phyloP scores from a whole-genome alignment of 2,113 vertebrate genomes.

The Paratilapia polleni region DNA sequence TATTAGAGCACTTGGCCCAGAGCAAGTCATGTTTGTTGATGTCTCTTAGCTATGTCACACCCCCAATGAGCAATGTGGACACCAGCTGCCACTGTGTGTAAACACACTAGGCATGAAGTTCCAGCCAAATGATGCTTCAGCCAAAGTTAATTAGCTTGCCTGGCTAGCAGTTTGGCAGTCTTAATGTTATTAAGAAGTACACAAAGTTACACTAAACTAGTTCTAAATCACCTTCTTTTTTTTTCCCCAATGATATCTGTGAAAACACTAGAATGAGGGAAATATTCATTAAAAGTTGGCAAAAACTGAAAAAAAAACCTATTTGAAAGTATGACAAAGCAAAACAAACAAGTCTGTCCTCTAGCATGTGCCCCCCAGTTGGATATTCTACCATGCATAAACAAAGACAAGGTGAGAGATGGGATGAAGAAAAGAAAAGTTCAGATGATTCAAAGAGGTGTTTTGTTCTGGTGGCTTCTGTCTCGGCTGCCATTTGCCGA shows the following conservation, averaged over 20 bases:
- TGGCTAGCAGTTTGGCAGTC: slow-evolving; percentile 46
- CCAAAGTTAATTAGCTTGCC: slow-evolving; percentile 63
- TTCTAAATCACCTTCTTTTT: slow-evolving; percentile 41
- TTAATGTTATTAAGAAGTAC: slow-evolving; percentile 27
- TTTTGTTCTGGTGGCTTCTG: slow-evolving; percentile 44
- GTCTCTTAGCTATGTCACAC: slow-evolving; percentile 52
- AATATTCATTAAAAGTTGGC: slow-evolving; percentile 42
- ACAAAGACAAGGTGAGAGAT: slow-evolving; percentile 47
- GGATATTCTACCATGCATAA: slow-evolving; percentile 36
- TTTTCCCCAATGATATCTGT: background rate
- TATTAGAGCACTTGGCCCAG: slow-evolving; percentile 23
- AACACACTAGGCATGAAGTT: slow-evolving; percentile 43
- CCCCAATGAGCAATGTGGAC: slow-evolving; percentile 52
- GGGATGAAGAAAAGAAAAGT: slow-evolving; percentile 18
- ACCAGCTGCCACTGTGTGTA: slow-evolving; percentile 59
- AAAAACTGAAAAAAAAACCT: background rate
- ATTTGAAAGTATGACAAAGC: slow-evolving; percentile 45
- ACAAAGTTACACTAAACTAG: slow-evolving; percentile 47
- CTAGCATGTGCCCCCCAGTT: slow-evolving; percentile 28
- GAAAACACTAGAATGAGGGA: slow-evolving; percentile 16
- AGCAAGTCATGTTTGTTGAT: slow-evolving; percentile 54
- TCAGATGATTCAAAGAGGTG: slow-evolving; percentile 50
- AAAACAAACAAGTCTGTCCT: slow-evolving; percentile 53
- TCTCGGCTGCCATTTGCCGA: slow-evolving; percentile 33
- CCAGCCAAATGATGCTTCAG: slow-evolving; percentile 55